Conservation (phyloP, 1,140 invertebrate genomes). For the Zaprionus vittiger region DNA sequence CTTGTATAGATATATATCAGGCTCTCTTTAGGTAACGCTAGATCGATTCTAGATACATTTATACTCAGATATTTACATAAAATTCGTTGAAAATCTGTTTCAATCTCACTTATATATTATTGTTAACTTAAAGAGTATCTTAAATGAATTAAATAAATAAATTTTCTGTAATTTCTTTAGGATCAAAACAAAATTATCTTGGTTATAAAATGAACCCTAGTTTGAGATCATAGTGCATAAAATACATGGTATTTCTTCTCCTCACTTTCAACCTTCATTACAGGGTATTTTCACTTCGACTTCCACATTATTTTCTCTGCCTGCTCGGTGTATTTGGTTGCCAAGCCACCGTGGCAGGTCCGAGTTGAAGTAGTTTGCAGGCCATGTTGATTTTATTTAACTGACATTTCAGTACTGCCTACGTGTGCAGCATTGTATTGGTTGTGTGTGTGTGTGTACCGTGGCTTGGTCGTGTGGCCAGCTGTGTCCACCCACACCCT, state of each 20-base stretch:
- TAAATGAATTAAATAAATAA: no score
- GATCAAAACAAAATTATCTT: background rate
- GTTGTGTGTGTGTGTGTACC: conserved; percentile 18
- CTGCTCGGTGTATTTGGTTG: conserved; percentile 27
- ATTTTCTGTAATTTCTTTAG: no score
- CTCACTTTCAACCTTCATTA: background rate
- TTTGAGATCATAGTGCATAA: background rate
- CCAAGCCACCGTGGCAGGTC: background rate
- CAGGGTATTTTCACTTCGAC: background rate
- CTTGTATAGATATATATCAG: no score
- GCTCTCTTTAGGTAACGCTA: no score
- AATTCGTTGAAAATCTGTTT: no score
- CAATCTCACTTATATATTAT: no score
- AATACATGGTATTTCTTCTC: background rate
- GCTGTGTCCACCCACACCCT: conserved; percentile 23
- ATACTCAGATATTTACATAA: no score
- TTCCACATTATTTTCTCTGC: background rate
- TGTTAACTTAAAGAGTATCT: no score
- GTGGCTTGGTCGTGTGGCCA: conserved; percentile 24
- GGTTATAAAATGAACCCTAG: background rate
- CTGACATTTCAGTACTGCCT: conserved; percentile 59
- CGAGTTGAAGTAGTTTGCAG: conserved; percentile 30
- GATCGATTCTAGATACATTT: no score
- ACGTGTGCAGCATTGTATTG: conserved; percentile 49
- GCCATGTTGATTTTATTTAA: conserved; percentile 73